These are phyloP conservation scores for Spialia ferax DNA, from an alignment of 2,888 invertebrate genomes.

Conservation along the genomic window DNA sequence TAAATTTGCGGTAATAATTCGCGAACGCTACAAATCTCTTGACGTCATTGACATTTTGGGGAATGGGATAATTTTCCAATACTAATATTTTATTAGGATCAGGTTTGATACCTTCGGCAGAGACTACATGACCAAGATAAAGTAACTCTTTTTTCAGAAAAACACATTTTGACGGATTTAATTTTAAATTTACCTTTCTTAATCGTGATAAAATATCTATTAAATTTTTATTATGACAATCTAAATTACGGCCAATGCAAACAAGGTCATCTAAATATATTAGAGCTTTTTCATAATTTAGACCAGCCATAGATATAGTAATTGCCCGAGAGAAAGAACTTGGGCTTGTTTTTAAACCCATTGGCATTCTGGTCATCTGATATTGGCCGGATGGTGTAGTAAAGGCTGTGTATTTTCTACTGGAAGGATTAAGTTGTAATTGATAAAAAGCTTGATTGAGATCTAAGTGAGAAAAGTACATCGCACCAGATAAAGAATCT, in stretches of 20 bases:
- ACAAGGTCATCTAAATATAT: conserved; percentile 34
- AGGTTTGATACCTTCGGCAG: conserved; percentile 24
- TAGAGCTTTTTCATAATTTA: conserved; percentile 36
- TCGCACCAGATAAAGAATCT: conserved; percentile 37
- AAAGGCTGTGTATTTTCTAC: conserved; percentile 31
- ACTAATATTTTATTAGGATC: conserved; percentile 29
- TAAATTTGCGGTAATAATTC: conserved; percentile 36
- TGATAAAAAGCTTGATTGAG: conserved; percentile 30
- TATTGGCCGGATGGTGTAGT: conserved; percentile 27
- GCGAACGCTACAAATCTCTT: conserved; percentile 31
- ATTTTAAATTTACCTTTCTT: conserved; percentile 35
- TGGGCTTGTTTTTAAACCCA: conserved; percentile 41
- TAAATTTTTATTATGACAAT: conserved; percentile 33
- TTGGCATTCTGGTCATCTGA: conserved; percentile 11
- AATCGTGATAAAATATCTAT: conserved; percentile 20
- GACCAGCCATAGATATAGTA: conserved; percentile 41
- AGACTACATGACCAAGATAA: conserved; percentile 37
- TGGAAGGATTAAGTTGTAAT: conserved; percentile 13
- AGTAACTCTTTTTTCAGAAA: conserved; percentile 37
- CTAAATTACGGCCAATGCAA: conserved; percentile 18
- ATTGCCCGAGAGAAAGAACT: conserved; percentile 36
- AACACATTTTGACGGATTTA: conserved; percentile 35
- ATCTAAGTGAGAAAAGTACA: conserved; percentile 40
- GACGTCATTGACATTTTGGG: conserved; percentile 24
- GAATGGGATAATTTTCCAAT: conserved; percentile 24